Percentiles rank a stretch among this genome's conserved stretches.
phyloP scores from a whole-genome alignment of 2,888 invertebrate species.

The Zygothrica quintamaculata region DNA sequence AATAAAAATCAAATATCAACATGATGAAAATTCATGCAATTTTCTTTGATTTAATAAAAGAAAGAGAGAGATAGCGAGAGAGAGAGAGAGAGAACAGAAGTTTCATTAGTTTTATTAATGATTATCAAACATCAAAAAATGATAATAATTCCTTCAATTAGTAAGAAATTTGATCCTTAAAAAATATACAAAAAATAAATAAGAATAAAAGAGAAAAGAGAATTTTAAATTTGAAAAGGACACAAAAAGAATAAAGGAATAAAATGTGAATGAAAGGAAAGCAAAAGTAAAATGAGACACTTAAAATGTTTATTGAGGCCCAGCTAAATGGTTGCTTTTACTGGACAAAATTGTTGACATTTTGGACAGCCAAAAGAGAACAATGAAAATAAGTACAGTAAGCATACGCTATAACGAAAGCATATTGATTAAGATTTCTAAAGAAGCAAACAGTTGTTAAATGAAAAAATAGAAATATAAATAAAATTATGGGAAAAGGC shows the following conservation, averaged over 20 bases:
- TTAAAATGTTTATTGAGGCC: slow-evolving; percentile 19
- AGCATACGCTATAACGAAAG: neutral
- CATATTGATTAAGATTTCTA: neutral
- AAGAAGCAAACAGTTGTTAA: no score
- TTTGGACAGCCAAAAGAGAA: neutral
- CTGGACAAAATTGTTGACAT: neutral
- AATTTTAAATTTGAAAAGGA: no score
- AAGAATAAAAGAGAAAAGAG: no score
- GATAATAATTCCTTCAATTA: neutral
- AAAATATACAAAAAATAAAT: no score
- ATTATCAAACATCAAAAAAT: slow-evolving; percentile 15
- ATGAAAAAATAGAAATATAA: no score
- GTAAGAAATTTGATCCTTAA: neutral
- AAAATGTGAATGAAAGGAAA: slow-evolving; percentile 51
- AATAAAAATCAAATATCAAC: slow-evolving; percentile 14
- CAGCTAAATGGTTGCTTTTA: neutral
- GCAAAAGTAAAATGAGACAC: neutral
- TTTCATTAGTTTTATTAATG: slow-evolving; percentile 38
- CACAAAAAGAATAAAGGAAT: no score
- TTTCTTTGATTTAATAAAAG: neutral
- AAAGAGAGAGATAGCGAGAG: neutral
- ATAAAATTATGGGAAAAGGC: no score
- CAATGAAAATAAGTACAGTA: neutral
- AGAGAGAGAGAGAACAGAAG: slow-evolving; percentile 2
- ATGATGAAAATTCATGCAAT: slow-evolving; percentile 1